These are phyloP conservation scores for Sarcophaga rosellei DNA, from an alignment of 2,888 invertebrate genomes.

Conservation along the genomic window DNA sequence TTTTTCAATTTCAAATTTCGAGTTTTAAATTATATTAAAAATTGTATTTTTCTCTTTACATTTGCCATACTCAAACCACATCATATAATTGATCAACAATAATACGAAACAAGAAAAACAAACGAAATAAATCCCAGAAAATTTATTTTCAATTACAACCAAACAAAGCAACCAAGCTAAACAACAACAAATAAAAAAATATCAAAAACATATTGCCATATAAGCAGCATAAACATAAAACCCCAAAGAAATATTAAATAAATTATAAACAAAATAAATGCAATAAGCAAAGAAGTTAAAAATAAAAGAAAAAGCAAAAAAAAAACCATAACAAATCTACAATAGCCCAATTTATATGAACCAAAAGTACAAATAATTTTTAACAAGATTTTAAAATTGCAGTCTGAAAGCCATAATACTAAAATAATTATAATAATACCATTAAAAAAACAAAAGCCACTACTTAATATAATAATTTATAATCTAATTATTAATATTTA, in stretches of 20 bases:
- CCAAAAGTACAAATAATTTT: constrained; percentile 81
- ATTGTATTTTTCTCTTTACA: neutral
- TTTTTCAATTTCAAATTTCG: no score
- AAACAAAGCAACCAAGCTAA: neutral
- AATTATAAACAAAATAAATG: constrained; percentile 52
- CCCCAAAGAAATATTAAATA: constrained; percentile 63
- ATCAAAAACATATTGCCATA: neutral
- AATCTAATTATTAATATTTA: constrained; percentile 53
- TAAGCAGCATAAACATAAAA: constrained; percentile 26
- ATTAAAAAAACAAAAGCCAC: constrained; percentile 33
- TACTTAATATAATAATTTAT: neutral
- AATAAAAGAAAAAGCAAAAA: constrained; percentile 70
- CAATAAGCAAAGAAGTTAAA: constrained; percentile 66
- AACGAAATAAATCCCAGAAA: neutral
- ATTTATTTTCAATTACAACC: neutral
- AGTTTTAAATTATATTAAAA: neutral
- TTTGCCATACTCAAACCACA: neutral
- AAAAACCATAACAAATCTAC: constrained; percentile 73
- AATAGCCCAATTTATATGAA: constrained; percentile 81
- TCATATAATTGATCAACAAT: neutral
- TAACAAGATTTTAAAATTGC: constrained; percentile 78
- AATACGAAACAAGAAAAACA: neutral
- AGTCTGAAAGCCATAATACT: constrained; percentile 76
- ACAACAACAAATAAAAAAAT: constrained; percentile 14
- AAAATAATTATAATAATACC: constrained; percentile 67